Base-by-base conservation (phyloP, 2,113 vertebrate species). In the Xiphorhynchus elegans region DNA sequence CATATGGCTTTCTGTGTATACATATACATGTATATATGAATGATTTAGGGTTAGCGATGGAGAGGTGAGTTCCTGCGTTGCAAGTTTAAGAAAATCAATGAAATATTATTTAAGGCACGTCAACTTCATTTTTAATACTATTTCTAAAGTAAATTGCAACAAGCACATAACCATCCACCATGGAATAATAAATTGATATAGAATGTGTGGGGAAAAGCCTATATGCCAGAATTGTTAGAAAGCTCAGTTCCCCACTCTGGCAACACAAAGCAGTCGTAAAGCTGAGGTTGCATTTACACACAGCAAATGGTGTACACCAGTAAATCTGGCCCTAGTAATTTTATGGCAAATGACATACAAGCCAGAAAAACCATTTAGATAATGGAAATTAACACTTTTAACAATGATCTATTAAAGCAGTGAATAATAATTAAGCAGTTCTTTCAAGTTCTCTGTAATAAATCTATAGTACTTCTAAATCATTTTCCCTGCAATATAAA, bases 311-410 rank as follows among this genome's bases (percentile, higher is more conserved):
- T 68, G 64, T 64, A 63, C 73, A 74, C 75, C 87, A 86, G 76
- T 84, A 95, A 96, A 96, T 75, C 85, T 95, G 76, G 79, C 64
- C 88, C 82, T 42, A 13, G 67, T 56, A 90, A 80, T 94, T 88
- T 84, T 70, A 90, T 44, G 95, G 92, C 68, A 77, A 91, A 77
- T 67, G 62, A 84, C 92, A 78, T 55, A 90, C 79, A 92, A 86
- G 75, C 67, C 88, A 89, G 76, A 64, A 93, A 87, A 97, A 87
- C 39, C 85, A 90, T 88, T 95, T 92, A 90, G 88, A 42, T 97
- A 87, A 85, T 95, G 92, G 83, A 93, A 96, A 96, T 96, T 94
- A 95, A 84, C 66, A 44, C 60, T 92, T 92, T 84, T 86, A 96
- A 95, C 79, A 90, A 72, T 56, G 72, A 81, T 70, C 64, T 81